Base-by-base conservation (phyloP, 1,140 invertebrate species). In the Drosophila lacteicornis region DNA sequence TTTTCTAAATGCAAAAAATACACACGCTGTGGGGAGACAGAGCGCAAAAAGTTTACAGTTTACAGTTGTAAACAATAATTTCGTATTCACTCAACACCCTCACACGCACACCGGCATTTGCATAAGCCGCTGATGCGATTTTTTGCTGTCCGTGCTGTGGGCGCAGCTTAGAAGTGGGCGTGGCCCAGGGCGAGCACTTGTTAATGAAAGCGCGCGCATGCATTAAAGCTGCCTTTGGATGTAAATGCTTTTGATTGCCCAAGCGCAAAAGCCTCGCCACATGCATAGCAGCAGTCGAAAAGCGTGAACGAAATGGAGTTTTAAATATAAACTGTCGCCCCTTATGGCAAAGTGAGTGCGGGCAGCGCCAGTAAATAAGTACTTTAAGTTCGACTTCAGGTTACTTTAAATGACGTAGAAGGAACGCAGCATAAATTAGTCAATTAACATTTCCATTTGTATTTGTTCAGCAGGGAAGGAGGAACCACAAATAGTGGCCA, bases 41-140 rank as follows among this genome's bases (percentile, higher is more conserved):
- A 51, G 43, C 61, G 67, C 19, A 46, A 55, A 51, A 59, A 86
- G 85, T 68, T 60, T 79, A 84, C 83, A 90, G 87, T 91, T 90
- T 84, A 91, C 86, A 87, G 86, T 86, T 90, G 86, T 90, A 91
- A 91, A 91, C 88, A 91, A 91, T 91, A 88, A 91, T 91, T 91
- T 91, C 65, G 84, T 79, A 91, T 91, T 91, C 88, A 91, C 90
- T 91, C 84, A 91, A 83, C 83, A 82, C 77, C 60, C 62, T 59
- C 57, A 82, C 71, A 82, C 79, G 43, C 60, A 51, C 58, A 47
- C 49, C 19, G 70, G 17, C 75, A 91, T 88, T 88, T 88, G 85
- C 85, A 88, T 88, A 88, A 88, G 85, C 85, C 86, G 85, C 85
- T 88, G 85, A 88, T 80, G 85, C 85, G 85, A 88, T 88, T 90